These are phyloP conservation scores for Pachydiplax longipennis DNA, from an alignment of 2,888 invertebrate species.

Conservation along the genomic window DNA sequence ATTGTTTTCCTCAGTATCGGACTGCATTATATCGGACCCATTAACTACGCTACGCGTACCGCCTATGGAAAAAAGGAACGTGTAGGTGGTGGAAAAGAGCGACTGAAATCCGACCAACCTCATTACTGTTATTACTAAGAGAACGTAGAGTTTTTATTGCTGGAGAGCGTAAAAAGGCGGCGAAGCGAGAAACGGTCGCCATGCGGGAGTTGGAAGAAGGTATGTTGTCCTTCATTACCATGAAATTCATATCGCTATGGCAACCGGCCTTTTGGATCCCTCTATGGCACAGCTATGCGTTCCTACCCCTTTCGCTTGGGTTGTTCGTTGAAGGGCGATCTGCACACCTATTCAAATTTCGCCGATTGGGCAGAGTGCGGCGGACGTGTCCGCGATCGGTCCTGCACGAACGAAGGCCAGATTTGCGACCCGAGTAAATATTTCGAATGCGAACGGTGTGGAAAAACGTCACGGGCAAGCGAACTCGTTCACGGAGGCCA, in stretches of 20 bases:
- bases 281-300: background rate
- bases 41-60: background rate
- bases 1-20: background rate
- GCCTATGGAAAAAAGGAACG: background rate
- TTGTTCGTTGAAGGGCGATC: background rate
- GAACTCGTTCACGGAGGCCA: background rate
- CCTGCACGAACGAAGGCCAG: too few species aligned
- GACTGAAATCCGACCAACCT: background rate
- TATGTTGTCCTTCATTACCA: slow-evolving; percentile 10
- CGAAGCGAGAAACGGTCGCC: background rate
- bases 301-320: background rate
- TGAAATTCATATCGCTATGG: background rate
- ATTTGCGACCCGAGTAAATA: background rate
- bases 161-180: background rate
- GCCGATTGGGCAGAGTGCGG: background rate
- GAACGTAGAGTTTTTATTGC: background rate
- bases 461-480: background rate
- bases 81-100: background rate
- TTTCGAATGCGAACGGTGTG: background rate
- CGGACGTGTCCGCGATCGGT: background rate
- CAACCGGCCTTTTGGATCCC: background rate
- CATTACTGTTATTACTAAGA: slow-evolving; percentile 1
- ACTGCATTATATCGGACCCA: background rate
- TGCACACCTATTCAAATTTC: background rate
- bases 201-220: background rate